phyloP scores from a whole-genome alignment of 2,797 vertebrate genomes.

The Perodicticus potto region DNA sequence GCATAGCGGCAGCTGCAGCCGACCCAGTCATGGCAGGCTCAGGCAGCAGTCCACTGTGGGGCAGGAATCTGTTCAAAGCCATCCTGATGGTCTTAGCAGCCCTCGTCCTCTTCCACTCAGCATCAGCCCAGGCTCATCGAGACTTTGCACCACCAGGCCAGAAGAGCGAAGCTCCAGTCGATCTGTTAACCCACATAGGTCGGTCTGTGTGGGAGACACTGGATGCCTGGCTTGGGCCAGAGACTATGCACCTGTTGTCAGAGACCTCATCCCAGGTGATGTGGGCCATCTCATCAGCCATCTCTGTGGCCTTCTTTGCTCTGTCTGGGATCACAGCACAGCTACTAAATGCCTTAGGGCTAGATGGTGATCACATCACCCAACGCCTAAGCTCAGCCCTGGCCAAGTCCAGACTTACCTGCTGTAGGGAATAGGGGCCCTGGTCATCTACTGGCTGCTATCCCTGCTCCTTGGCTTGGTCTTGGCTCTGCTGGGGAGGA shows the following conservation, averaged over 20 bases:
- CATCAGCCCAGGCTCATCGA: constrained; percentile 17
- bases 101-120: constrained; percentile 18
- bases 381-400: constrained; percentile 76
- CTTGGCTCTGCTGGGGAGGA: constrained; percentile 77
- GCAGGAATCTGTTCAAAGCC: not conserved
- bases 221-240: constrained; percentile 82
- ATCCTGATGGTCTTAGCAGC: not conserved
- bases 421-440: constrained; percentile 81
- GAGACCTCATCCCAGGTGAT: constrained; percentile 80
- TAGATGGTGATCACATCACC: constrained; percentile 81
- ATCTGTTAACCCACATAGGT: constrained; percentile 79
- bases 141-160: constrained; percentile 63
- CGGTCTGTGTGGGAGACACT: constrained; percentile 56
- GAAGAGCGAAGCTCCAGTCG: constrained; percentile 66
- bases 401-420: constrained; percentile 84
- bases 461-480: constrained; percentile 74
- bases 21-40: constrained; percentile 59
- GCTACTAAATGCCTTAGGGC: constrained; percentile 77
- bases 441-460: constrained; percentile 81
- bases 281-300: constrained; percentile 82
- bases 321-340: constrained; percentile 81
- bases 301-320: constrained; percentile 79
- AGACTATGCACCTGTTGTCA: constrained; percentile 70
- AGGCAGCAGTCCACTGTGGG: not conserved
- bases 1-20: not conserved